These are phyloP conservation scores for Gallinago undulata DNA, from an alignment of 2,113 vertebrate species.

Conservation along the genomic window DNA sequence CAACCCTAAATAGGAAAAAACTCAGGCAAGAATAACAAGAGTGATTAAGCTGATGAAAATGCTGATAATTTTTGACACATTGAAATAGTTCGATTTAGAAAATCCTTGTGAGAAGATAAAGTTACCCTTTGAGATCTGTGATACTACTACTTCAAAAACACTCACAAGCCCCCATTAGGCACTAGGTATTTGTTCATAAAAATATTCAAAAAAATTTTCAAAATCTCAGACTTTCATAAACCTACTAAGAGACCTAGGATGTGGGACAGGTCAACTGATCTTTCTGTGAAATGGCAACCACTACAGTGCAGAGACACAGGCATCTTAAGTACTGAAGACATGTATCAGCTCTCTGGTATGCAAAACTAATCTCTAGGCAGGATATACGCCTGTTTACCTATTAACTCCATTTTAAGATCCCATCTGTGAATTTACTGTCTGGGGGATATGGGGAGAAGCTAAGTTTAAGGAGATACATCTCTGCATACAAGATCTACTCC, in stretches of 20 bases:
- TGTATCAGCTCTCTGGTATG: not conserved
- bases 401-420: not conserved
- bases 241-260: not conserved
- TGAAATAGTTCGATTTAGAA: not conserved
- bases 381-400: not conserved
- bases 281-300: not conserved
- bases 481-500: not conserved
- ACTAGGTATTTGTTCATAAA: not conserved
- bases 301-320: not conserved
- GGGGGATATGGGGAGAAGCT: not conserved
- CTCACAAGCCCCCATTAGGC: not conserved
- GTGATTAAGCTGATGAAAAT: not conserved
- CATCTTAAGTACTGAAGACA: rapidly evolving
- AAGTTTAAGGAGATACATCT: not conserved
- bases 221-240: not conserved
- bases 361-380: not conserved
- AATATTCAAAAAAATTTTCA: not conserved
- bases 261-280: not conserved
- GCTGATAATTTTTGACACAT: not conserved
- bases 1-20: not conserved
- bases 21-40: not conserved
- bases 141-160: not conserved
- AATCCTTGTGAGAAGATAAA: not conserved
- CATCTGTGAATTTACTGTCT: not conserved
- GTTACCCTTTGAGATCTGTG: not conserved